A percentile compares a stretch with the other conserved stretches of the same genome.
Evolutionary conservation across 2,113 vertebrate genomes (phyloP).

Genomic region (Phalacrocorax carbo): DNA sequence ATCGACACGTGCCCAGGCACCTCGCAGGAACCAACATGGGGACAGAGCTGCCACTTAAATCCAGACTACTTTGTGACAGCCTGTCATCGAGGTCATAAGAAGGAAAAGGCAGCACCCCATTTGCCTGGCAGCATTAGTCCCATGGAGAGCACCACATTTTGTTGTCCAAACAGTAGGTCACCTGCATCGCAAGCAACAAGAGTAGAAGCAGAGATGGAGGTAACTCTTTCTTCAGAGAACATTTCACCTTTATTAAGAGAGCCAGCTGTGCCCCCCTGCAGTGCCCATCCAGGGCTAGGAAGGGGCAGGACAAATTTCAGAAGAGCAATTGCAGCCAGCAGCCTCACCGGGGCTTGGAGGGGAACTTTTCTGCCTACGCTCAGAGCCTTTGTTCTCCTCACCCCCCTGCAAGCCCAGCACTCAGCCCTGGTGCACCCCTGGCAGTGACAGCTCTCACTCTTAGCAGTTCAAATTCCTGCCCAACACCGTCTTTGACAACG

Average conservation of each 20-base stretch:
- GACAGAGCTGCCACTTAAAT: neutral
- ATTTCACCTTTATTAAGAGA: neutral
- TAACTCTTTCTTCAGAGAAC: neutral
- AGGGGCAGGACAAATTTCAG: neutral
- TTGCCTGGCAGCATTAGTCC: neutral
- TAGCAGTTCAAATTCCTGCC: neutral
- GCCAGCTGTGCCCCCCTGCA: neutral
- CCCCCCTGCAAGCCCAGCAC: too few relatives aligned
- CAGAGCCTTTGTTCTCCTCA: neutral
- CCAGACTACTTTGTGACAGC: neutral
- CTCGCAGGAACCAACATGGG: neutral
- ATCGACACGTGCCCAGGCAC: accelerated
- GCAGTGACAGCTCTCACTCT: neutral
- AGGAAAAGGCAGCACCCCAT: neutral
- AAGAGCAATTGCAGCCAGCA: neutral
- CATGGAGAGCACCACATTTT: accelerated
- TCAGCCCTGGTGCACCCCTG: neutral
- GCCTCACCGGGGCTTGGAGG: neutral
- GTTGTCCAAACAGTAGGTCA: neutral
- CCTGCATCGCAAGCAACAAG: neutral
- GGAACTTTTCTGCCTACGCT: neutral
- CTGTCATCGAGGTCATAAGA: neutral
- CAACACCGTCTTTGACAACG: neutral
- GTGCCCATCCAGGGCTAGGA: neutral
- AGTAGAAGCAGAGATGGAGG: neutral